These are phyloP conservation scores for Meriones unguiculatus DNA, from an alignment of 2,113 vertebrate genomes.

Conservation along the genomic window DNA sequence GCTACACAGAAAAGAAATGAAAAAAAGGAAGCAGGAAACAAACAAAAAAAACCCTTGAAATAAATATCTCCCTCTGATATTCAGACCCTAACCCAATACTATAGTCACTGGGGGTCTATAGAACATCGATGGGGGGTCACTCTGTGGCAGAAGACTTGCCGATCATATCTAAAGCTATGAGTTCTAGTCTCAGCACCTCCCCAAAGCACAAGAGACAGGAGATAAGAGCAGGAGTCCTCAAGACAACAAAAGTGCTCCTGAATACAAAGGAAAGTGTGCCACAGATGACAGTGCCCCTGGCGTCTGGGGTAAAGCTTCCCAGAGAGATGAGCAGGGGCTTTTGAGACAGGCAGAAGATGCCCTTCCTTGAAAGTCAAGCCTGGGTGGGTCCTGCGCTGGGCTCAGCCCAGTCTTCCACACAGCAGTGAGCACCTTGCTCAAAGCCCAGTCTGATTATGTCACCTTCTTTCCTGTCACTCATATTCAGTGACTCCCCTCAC, in stretches of 20 bases:
- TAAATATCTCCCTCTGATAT: not conserved
- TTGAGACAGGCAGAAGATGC: not conserved
- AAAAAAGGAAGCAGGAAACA: not conserved
- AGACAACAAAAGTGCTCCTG: not conserved
- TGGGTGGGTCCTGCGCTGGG: accelerated
- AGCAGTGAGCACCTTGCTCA: not conserved
- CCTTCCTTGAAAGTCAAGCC: not conserved
- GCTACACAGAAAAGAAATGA: not conserved
- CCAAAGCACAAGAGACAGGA: not conserved
- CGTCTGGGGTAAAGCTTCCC: not conserved
- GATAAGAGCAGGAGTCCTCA: not conserved
- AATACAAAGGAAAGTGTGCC: not conserved
- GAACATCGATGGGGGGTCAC: not conserved
- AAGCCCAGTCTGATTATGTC: not conserved
- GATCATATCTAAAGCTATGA: not conserved
- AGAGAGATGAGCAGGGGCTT: not conserved
- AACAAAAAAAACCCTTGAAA: not conserved
- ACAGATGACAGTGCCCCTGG: accelerated
- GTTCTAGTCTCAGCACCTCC: not conserved
- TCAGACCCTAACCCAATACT: not conserved
- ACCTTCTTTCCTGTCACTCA: not conserved
- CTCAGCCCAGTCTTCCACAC: not conserved
- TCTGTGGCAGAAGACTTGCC: not conserved
- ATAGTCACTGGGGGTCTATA: not conserved
- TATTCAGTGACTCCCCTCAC: not conserved